Base-by-base conservation (phyloP, 2,113 vertebrate species). In the Pongo pygmaeus region DNA sequence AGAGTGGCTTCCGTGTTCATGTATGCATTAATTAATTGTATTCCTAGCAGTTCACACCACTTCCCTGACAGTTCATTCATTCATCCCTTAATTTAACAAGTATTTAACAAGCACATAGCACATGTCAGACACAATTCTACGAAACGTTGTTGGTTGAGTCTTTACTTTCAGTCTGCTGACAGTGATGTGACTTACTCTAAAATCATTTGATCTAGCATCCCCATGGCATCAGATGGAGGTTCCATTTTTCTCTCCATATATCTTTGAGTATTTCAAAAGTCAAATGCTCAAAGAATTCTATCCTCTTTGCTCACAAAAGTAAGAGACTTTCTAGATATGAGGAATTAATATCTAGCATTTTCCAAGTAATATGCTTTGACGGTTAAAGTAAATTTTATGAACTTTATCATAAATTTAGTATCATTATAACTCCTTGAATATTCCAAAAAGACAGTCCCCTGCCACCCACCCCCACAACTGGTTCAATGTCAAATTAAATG, bases 401-500 rank as follows among this genome's bases (percentile, higher is more conserved):
- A 69, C 67, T 69, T n/a, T 69, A 78, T 18, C 2, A 32, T 48
- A 78, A 32, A 78, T 32, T 78, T 78, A 78, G 4, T 18, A 81
- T 77, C 30, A 84, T 1, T 74, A 32, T 74, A 90, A 77, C 92
- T 97, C 79, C 50, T 81, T 77, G 78, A 81, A 93, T 92, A 86
- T 52, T 95, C 20, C 70, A 43, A 93, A 75, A 83, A 90, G 38
- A 59, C 2, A 18, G 59, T 12, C 0, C 72, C 18, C 52, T 10
- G 9, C 43, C 13, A n/a, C 3, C 3, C 14, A 17, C 17, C 7
- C 43, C 43, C 72, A 20, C 38, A 22, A 55, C 70, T 52, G 27
- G n/a, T 93, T 95, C 93, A 88, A 30, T 83, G 89, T 95, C 75
- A 97, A 84, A 92, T 59, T 94, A 92, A 97, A 95, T 74, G 75